Percentiles rank a stretch among this genome's conserved stretches.
These are phyloP conservation scores for Lucifuga dentata DNA, from an alignment of 2,113 vertebrate species.

Conservation along the genomic window DNA sequence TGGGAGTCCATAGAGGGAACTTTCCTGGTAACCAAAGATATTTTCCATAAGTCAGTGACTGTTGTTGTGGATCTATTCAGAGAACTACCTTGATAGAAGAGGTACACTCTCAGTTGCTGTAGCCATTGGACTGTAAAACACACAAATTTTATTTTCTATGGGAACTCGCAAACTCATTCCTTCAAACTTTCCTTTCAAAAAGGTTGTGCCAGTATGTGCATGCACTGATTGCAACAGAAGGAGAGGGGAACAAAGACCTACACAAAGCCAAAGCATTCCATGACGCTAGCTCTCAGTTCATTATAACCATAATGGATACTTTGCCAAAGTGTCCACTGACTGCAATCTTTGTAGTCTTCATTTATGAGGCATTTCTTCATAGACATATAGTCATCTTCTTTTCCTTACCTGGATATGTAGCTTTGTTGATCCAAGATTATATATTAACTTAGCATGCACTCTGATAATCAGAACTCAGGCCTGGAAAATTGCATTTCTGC, in stretches of 20 bases:
- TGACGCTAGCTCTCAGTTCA: slow-evolving; percentile 14
- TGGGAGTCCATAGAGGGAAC: slow-evolving; percentile 43
- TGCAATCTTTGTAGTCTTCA: slow-evolving; percentile 32
- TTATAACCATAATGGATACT: slow-evolving; percentile 2
- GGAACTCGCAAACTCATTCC: slow-evolving; percentile 20
- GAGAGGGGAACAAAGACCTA: slow-evolving; percentile 10
- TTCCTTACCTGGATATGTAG: slow-evolving; percentile 4
- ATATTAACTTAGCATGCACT: neutral
- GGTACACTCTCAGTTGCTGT: slow-evolving; percentile 9
- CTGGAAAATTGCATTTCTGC: slow-evolving; percentile 12
- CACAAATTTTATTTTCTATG: slow-evolving; percentile 46
- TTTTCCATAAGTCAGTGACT: slow-evolving; percentile 55
- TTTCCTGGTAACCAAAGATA: slow-evolving; percentile 42
- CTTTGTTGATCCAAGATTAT: slow-evolving; percentile 29
- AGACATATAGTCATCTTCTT: neutral
- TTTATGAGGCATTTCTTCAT: slow-evolving; percentile 2
- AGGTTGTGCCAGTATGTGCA: slow-evolving; percentile 24
- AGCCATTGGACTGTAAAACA: slow-evolving; percentile 1
- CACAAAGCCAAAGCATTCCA: slow-evolving; percentile 35
- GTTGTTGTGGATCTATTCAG: slow-evolving; percentile 18
- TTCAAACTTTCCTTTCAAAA: slow-evolving; percentile 52
- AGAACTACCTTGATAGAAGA: neutral
- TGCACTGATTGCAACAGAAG: slow-evolving; percentile 38
- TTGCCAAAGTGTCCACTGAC: slow-evolving; percentile 13
- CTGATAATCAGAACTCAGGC: neutral